Base-by-base conservation (phyloP, 2,797 vertebrate species). In the Eidolon dupreanum region DNA sequence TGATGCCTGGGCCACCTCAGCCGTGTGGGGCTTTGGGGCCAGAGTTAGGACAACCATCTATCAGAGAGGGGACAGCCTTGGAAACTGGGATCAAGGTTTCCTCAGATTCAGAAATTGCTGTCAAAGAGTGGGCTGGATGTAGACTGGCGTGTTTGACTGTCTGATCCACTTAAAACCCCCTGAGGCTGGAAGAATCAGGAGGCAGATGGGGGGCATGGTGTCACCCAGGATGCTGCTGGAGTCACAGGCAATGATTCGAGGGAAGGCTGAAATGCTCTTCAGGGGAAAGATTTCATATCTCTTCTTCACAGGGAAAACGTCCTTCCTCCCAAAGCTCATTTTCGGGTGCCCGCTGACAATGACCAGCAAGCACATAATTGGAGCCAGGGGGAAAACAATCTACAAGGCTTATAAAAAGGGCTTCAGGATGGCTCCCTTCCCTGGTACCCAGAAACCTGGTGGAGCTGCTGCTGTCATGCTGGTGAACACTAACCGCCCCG, bases 101-200 rank as follows among this genome's bases (percentile, higher is more conserved):
- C n/a, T 88, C 70, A 57, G 57, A 89, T 89, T 88, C 88, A 70
- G 86, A 93, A 89, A 90, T 41, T 8, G 46, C 88, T 94, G 86
- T 88, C 85, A 85, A 51, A 49, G 82, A 87, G 33, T 90, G 19
- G 68, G 61, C 93, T 86, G 90, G 77, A 84, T 81, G 31, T 63
- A 88, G 93, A 93, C 88, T 0, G 78, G 81, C 16, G 11, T 94
- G 55, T 97, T 95, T 97, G 83, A 95, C 93, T 92, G 83, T 95
- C 95, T 96, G 81, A 96, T 96, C 88, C 88, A 88, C 95, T 95
- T 95, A 97, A 96, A 95, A 31, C 63, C 84, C 49, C 4, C 5
- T 22, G 81, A 97, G 93, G 43, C 75, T n/a, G 33, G 71, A 49
- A 84, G 55, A 51, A 11, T 22, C 13, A 5, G 7, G 74, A 92